Percentiles rank a stretch among this genome's conserved stretches.
Conservation (phyloP, 2,113 vertebrate species). For the Phylloscopus whistleri region DNA sequence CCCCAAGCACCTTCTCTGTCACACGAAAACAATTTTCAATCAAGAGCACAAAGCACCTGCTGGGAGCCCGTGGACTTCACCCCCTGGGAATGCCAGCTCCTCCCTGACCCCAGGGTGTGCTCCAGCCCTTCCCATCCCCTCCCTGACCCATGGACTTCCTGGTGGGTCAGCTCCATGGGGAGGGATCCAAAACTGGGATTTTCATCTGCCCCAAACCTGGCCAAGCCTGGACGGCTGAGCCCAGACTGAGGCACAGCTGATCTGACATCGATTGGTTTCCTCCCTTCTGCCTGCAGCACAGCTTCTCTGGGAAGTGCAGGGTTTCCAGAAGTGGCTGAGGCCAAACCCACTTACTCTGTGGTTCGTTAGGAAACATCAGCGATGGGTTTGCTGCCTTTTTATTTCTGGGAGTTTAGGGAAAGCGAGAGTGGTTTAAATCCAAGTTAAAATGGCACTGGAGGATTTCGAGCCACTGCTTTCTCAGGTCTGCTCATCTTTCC, state of each 20-base stretch:
- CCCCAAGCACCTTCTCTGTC: conserved; percentile 36
- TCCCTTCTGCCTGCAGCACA: not conserved
- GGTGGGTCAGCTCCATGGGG: not conserved
- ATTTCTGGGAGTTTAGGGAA: not conserved
- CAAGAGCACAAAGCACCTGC: not conserved
- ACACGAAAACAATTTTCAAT: conserved; percentile 37
- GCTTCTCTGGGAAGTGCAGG: conserved; percentile 49
- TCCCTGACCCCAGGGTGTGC: not conserved
- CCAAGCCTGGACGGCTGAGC: conserved; percentile 54
- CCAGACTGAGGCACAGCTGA: conserved; percentile 54
- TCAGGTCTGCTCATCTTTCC: not conserved
- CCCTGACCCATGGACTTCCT: not conserved
- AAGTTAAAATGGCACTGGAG: not conserved
- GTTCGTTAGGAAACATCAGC: not conserved
- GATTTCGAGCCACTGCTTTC: not conserved
- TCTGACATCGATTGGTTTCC: conserved; percentile 66
- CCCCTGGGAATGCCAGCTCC: not conserved
- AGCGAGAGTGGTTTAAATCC: not conserved
- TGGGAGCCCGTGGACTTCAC: not conserved
- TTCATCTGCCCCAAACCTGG: conserved; percentile 68
- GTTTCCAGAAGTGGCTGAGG: not conserved
- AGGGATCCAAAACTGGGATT: conserved; percentile 46
- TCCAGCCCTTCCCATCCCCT: not conserved
- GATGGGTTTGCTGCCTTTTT: not conserved
- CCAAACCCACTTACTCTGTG: not conserved